Conservation (phyloP, 2,888 invertebrate species). For the Plutella xylostella region DNA sequence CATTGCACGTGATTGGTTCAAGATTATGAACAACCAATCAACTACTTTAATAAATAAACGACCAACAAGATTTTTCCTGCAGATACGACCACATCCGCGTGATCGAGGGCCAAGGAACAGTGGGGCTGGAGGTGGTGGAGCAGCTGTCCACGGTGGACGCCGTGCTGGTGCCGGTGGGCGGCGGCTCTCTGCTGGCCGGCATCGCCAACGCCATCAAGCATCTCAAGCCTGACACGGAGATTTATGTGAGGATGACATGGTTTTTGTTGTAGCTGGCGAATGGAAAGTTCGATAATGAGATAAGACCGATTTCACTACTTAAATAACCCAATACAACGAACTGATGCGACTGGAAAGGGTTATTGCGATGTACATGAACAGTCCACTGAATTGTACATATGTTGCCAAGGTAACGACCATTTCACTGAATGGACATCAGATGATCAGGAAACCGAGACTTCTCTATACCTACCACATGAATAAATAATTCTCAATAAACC, state of each 20-base stretch:
- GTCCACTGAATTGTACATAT: too few relatives aligned
- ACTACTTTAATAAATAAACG: not conserved
- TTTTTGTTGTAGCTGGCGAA: too few relatives aligned
- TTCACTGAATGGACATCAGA: too few relatives aligned
- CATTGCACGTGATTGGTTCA: not conserved
- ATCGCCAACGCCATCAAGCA: constrained; percentile 88
- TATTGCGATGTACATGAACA: too few relatives aligned
- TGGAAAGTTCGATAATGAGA: too few relatives aligned
- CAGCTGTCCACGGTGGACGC: constrained; percentile 90
- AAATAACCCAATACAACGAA: too few relatives aligned
- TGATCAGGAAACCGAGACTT: too few relatives aligned
- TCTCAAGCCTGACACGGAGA: constrained; percentile 81
- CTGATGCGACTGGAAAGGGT: too few relatives aligned
- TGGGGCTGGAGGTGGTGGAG: constrained; percentile 93
- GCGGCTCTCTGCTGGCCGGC: constrained; percentile 92
- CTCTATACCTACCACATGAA: not conserved
- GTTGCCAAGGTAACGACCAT: too few relatives aligned
- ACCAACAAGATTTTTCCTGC: constrained; percentile 11
- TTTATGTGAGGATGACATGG: constrained; percentile 78
- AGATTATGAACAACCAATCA: not conserved
- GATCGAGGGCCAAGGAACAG: constrained; percentile 93
- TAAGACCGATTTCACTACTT: too few relatives aligned
- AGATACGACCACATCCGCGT: constrained; percentile 95
- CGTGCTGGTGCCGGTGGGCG: constrained; percentile 90
- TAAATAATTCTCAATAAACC: not conserved